Conservation (phyloP, 2,797 vertebrate genomes). For the Smutsia temminckii region DNA sequence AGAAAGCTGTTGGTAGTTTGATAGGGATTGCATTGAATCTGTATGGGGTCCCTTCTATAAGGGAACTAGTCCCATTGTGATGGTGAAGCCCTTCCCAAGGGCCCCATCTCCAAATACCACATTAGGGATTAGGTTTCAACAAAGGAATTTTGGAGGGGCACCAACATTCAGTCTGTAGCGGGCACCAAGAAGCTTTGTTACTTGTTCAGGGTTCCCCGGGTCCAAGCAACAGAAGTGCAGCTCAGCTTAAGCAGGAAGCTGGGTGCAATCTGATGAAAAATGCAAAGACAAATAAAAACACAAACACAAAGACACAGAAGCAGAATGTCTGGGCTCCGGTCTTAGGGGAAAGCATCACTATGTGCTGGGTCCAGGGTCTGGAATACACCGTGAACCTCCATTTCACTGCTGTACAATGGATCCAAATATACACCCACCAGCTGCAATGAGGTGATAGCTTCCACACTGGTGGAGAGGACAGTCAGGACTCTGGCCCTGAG, state of each 20-base stretch:
- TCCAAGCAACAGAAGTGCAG: neutral
- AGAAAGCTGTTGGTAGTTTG: too few species aligned
- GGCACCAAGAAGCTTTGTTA: neutral
- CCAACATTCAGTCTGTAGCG: neutral
- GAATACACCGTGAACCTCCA: neutral
- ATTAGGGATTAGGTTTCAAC: neutral
- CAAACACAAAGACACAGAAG: neutral
- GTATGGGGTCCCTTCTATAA: too few species aligned
- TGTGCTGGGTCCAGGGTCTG: neutral
- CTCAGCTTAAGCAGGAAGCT: neutral
- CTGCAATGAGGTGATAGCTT: neutral
- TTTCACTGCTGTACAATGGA: neutral
- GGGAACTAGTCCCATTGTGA: neutral
- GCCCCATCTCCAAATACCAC: neutral
- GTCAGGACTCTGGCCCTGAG: neutral
- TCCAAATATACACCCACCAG: accelerated
- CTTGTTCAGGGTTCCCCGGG: neutral
- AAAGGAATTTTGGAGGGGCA: neutral
- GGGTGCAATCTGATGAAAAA: neutral
- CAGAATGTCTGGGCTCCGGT: neutral
- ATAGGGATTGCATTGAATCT: too few species aligned
- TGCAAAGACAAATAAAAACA: too few species aligned
- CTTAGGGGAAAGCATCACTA: neutral
- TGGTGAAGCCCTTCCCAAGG: too few species aligned
- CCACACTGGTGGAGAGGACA: neutral